phyloP scores from a whole-genome alignment of 2,113 vertebrate genomes.

The Microcebus griseorufus region DNA sequence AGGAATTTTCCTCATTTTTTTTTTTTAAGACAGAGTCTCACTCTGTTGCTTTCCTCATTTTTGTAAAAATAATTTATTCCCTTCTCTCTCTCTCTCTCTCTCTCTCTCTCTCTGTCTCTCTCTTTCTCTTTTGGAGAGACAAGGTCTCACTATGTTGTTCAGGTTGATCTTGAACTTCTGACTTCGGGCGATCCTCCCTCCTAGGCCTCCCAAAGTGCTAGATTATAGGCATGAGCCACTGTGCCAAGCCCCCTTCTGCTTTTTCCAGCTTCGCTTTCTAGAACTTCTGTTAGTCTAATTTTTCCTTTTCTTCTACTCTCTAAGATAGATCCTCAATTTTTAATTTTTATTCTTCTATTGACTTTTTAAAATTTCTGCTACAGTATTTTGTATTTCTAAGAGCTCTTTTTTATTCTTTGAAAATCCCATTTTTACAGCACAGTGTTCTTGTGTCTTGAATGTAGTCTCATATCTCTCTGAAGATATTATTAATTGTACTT shows the following conservation, averaged over 20 bases:
- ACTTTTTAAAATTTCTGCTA: neutral
- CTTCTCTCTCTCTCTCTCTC: too few species aligned
- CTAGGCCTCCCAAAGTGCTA: too few species aligned
- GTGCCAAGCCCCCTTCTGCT: neutral
- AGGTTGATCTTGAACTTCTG: too few species aligned
- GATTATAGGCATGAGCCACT: too few species aligned
- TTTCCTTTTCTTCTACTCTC: conserved; percentile 4
- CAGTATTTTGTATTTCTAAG: neutral
- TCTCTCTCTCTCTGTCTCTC: too few species aligned
- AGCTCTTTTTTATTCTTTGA: neutral
- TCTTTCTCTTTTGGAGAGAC: too few species aligned
- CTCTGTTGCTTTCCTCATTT: neutral
- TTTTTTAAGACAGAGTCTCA: too few species aligned
- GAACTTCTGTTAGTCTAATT: neutral
- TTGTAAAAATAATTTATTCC: neutral
- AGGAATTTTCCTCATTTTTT: neutral
- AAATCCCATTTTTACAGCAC: neutral
- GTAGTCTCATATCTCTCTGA: neutral
- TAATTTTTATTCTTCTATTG: neutral
- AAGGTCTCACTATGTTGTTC: too few species aligned
- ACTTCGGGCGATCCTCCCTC: too few species aligned
- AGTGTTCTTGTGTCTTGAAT: neutral
- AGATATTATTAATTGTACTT: neutral
- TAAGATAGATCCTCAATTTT: neutral
- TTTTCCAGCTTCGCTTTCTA: neutral